These are phyloP conservation scores for Margarornis squamiger DNA, from an alignment of 2,797 vertebrate genomes.

Conservation along the genomic window DNA sequence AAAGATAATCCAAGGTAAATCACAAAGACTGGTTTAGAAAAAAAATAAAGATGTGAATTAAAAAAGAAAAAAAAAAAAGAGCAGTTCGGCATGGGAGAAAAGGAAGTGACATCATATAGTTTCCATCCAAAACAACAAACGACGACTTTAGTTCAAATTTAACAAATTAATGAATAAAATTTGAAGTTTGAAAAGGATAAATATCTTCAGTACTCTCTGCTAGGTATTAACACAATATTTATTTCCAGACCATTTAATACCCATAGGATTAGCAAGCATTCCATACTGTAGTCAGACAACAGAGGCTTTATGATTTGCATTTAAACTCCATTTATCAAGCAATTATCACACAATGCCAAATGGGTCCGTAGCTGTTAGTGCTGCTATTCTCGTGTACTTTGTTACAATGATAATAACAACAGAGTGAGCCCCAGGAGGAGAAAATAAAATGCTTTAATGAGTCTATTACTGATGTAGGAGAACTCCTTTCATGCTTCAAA, in stretches of 20 bases:
- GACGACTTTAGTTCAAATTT: neutral
- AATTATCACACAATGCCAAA: neutral
- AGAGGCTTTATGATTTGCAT: neutral
- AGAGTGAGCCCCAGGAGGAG: neutral
- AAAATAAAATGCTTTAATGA: neutral
- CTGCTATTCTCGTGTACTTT: neutral
- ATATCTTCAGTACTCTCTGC: neutral
- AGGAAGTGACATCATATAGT: neutral
- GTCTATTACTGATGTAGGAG: neutral
- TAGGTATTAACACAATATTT: neutral
- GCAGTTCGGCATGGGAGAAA: neutral
- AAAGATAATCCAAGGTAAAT: neutral
- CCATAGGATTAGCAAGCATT: neutral
- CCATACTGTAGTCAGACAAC: neutral
- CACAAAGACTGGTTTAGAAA: neutral
- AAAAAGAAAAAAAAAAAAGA: neutral
- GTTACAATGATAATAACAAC: neutral
- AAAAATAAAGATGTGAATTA: neutral
- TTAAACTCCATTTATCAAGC: neutral
- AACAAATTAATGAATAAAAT: neutral
- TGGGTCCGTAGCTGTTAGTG: neutral
- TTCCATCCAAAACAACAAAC: neutral
- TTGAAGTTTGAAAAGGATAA: neutral
- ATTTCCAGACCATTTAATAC: neutral
- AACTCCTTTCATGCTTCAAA: neutral